Base-by-base conservation (phyloP, 2,113 vertebrate species). In the Calyptommatus sinebrachiatus region DNA sequence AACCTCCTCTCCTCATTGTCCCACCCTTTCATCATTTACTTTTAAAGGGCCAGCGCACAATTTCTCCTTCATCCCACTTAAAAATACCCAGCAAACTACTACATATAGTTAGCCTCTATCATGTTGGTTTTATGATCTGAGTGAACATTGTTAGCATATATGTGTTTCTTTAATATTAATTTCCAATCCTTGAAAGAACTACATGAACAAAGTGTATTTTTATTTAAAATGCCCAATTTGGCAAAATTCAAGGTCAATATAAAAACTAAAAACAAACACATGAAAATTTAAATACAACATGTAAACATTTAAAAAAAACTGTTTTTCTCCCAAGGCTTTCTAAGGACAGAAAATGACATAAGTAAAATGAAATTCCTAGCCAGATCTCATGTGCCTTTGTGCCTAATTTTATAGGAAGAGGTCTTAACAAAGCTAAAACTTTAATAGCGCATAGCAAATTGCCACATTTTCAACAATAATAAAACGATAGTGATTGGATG, bases 401-500 rank as follows among this genome's bases (percentile, higher is more conserved):
- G 28, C 20, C 18, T 60, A 57, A 16, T 4, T 60, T 61, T 9
- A 74, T 10, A 24, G 28, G 28, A 22, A 4, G 24, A 24, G 22
- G 35, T 24, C 45, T 10, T 41, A 41, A 61, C 16, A 76, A 61
- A 45, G 10, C 29, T 7, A 62, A 74, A 74, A 2, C 9, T 7
- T 60, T 16, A 57, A 73, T 8, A 35, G 4, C 31, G 29, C 20
- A 24, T 16, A 62, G 18, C 5, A 67, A 60, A 68, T 46, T 35
- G 35, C 24, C 21, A 69, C 48, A 29, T 53, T 60, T 71, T 82
- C 81, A 85, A 73, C 81, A 78, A 66, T 81, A 0, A 81, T 78
- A 53, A 78, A 79, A 83, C 85, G 79, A 75, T 35, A 79, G 7
- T 88, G 57, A 83, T 80, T 76, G 48, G 77, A 79, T 76, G 80